Percentiles rank a stretch among this genome's conserved stretches.
Evolutionary conservation across 2,113 vertebrate species (phyloP).

Genomic region (Cynopterus brachyotis): DNA sequence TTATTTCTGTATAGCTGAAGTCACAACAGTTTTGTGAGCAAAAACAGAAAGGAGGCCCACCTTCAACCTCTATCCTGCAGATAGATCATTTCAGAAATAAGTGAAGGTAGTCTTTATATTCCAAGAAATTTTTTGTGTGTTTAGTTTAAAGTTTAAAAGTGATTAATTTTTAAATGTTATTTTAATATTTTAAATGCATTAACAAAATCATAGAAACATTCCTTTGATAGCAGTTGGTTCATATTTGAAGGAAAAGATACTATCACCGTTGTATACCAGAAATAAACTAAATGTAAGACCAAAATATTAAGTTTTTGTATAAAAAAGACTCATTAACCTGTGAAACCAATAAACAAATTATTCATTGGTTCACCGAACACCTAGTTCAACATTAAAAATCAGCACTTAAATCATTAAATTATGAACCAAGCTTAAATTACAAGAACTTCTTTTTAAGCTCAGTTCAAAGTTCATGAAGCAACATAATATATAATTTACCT

Average conservation of each 20-base stretch:
- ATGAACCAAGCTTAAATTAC: neutral
- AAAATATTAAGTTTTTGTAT: neutral
- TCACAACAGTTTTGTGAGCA: neutral
- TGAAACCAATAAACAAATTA: neutral
- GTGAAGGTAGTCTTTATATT: neutral
- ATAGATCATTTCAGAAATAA: neutral
- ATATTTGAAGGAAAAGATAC: neutral
- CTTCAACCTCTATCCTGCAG: neutral
- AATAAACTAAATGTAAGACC: neutral
- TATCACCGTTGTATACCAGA: neutral
- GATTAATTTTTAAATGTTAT: neutral
- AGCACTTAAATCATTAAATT: neutral
- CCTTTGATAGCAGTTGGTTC: neutral
- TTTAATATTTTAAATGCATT: neutral
- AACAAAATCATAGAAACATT: neutral
- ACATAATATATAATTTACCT: neutral
- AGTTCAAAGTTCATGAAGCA: neutral
- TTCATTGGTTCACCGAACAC: neutral
- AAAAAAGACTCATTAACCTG: neutral
- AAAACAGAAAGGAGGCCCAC: neutral
- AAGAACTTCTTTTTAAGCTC: neutral
- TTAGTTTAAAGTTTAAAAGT: neutral
- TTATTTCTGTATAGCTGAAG: neutral
- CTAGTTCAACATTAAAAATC: neutral
- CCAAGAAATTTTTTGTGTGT: neutral